A percentile compares a stretch with the other conserved stretches of the same genome.
Conservation (phyloP, 2,888 invertebrate genomes). For the Antitype chi region DNA sequence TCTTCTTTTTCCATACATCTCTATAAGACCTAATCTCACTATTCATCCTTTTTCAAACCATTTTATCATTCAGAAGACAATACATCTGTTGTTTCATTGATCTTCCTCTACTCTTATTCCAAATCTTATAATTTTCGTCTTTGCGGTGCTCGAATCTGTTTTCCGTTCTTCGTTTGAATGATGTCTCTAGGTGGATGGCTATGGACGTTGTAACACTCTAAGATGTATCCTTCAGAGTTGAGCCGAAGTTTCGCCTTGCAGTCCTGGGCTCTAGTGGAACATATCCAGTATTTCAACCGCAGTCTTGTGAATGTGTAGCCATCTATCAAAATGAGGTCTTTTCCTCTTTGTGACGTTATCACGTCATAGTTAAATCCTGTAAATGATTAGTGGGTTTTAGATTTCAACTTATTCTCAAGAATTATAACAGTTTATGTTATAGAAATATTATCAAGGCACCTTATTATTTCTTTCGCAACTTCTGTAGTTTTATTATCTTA, state of each 20-base stretch:
- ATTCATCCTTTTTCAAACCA: not conserved
- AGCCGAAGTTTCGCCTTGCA: constrained; percentile 63
- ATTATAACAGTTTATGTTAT: not conserved
- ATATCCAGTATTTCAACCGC: constrained; percentile 42
- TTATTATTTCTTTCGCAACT: not conserved
- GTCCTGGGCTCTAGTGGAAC: constrained; percentile 57
- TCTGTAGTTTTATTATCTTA: not conserved
- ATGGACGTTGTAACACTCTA: constrained; percentile 45
- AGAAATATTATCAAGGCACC: not conserved
- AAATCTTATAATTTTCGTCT: not conserved
- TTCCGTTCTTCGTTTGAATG: constrained; percentile 5
- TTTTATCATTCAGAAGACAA: not conserved
- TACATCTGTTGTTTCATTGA: not conserved
- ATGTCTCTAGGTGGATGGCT: constrained; percentile 51
- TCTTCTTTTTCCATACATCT: not conserved
- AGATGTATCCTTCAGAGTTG: constrained; percentile 37
- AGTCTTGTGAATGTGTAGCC: constrained; percentile 66
- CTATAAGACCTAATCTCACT: not conserved
- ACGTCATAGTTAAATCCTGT: constrained; percentile 43
- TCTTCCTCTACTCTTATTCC: not conserved
- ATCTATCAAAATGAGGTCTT: constrained; percentile 61
- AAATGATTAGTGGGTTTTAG: constrained; percentile 10
- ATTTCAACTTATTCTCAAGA: not conserved
- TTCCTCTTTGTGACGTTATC: constrained; percentile 44
- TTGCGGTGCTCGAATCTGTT: not conserved